phyloP scores from a whole-genome alignment of 2,113 vertebrate species.

The Grantiella picta region DNA sequence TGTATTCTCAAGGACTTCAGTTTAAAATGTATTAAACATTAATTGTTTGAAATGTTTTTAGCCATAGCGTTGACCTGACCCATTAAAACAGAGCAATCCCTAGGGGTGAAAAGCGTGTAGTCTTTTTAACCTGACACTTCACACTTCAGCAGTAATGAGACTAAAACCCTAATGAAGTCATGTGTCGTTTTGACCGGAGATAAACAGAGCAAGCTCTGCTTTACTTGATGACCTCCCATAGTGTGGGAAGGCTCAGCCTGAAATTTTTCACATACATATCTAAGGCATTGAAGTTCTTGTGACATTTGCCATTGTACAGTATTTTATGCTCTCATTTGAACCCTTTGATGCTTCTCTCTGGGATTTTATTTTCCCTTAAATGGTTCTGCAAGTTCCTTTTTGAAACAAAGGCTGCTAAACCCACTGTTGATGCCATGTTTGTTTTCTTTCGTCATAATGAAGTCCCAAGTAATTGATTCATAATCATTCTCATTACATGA shows the following conservation, averaged over 20 bases:
- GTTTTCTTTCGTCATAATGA: slow-evolving; percentile 9
- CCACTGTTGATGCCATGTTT: slow-evolving; percentile 27
- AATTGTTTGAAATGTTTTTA: slow-evolving; percentile 1
- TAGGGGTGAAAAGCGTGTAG: slow-evolving; percentile 44
- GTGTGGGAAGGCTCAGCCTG: slow-evolving; percentile 59
- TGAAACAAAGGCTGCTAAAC: slow-evolving; percentile 23
- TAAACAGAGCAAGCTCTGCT: slow-evolving; percentile 42
- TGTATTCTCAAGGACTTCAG: background rate
- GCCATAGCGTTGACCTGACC: background rate
- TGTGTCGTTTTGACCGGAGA: slow-evolving; percentile 34
- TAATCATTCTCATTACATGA: background rate
- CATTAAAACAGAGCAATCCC: slow-evolving; percentile 18
- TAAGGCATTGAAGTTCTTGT: slow-evolving; percentile 44
- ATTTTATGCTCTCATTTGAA: slow-evolving; percentile 55
- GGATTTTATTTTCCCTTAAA: slow-evolving; percentile 58
- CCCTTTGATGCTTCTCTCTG: slow-evolving; percentile 24
- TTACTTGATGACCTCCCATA: slow-evolving; percentile 43
- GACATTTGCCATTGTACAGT: slow-evolving; percentile 56
- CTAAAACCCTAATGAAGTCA: slow-evolving; percentile 51
- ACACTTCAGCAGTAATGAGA: slow-evolving; percentile 65
- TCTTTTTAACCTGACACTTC: slow-evolving; percentile 64
- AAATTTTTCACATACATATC: slow-evolving; percentile 58
- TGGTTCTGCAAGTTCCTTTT: slow-evolving; percentile 28
- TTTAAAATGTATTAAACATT: slow-evolving; percentile 13
- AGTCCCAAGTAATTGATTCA: slow-evolving; percentile 33